Evolutionary conservation across 1,140 invertebrate species (phyloP), one percentile per base, ranked within the genome.

Genomic region (Drosophila murphyi): DNA sequence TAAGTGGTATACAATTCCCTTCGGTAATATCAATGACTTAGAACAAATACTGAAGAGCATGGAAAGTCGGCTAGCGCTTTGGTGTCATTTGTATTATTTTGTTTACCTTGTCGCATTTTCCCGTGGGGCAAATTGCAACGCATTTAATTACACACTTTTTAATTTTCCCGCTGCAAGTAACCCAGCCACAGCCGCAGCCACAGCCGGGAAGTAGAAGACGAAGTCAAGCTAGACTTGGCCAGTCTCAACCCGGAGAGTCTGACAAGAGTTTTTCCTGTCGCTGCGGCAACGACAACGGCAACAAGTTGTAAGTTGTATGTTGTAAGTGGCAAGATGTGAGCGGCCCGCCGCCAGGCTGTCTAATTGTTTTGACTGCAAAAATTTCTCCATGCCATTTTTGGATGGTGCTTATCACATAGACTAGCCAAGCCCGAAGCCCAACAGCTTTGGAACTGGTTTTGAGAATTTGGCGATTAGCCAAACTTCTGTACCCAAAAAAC

Each of bases 351-450:
- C 68, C 70, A 61, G 73, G 47, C 52, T 67, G 76, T 78, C 82
- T 86, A 82, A 86, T 86, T 86, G 82, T 86, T 86, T 82, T 72
- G 82, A 87, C 82, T 87, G 63, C 31, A 72, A 75, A 77, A 86
- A 87, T 86, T 87, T 86, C 82, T 79, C 64, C 76, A 70, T 65
- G 82, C 76, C 82, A 76, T 82, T 79, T 86, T 82, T 29, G 80
- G 80, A 28, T 48, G 28, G 34, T 43, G 54, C 5, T 48, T 56
- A 43, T 12, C 48, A 12, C 7, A 20, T 20, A 65, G 59, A 31
- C 12, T 45, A 59, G 69, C 32, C 28, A 31, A 28, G 50, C 41
- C 39, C 39, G 54, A 6, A 39, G 50, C 41, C 39, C 39, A 47
- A 6, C 32, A 54, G 41, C 39, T 29, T 20, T 43, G 32, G 12